Evolutionary conservation across 1,140 invertebrate genomes (phyloP).

Genomic region (Scaptomyza graminum): DNA sequence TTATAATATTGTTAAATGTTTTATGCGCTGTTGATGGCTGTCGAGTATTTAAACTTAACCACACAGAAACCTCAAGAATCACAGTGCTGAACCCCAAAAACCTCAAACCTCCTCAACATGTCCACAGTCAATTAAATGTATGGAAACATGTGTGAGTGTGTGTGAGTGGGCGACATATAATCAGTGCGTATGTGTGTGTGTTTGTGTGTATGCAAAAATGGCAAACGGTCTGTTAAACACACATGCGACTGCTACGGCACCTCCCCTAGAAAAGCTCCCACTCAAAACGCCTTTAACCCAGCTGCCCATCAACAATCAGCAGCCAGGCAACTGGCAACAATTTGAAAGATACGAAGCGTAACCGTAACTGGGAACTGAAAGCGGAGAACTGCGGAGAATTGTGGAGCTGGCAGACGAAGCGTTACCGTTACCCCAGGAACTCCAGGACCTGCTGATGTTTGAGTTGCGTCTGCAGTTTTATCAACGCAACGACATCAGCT

Average conservation of each 20-base stretch:
- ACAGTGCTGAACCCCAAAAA: constrained; percentile 48
- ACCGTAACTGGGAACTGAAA: constrained; percentile 49
- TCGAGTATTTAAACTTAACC: constrained; percentile 81
- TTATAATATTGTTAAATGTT: constrained; percentile 76
- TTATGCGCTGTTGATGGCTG: constrained; percentile 79
- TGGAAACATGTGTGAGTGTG: constrained; percentile 31
- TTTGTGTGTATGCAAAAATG: constrained; percentile 72
- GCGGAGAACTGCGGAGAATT: not conserved
- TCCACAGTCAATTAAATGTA: constrained; percentile 80
- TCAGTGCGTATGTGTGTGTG: constrained; percentile 60
- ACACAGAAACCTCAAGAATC: constrained; percentile 77
- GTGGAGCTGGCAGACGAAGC: not conserved
- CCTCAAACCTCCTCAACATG: constrained; percentile 47
- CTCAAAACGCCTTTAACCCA: not conserved
- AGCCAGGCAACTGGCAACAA: constrained; percentile 65
- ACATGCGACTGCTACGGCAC: constrained; percentile 72
- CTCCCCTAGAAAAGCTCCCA: constrained; percentile 7
- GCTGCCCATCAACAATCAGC: constrained; percentile 69
- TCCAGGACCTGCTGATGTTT: constrained; percentile 60
- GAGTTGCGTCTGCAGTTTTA: constrained; percentile 79
- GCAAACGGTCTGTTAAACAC: constrained; percentile 80
- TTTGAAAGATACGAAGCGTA: constrained; percentile 79
- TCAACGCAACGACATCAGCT: constrained; percentile 79
- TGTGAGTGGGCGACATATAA: constrained; percentile 61
- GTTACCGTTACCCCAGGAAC: constrained; percentile 6